phyloP scores from a whole-genome alignment of 2,797 vertebrate genomes.

The Prunella strophiata region DNA sequence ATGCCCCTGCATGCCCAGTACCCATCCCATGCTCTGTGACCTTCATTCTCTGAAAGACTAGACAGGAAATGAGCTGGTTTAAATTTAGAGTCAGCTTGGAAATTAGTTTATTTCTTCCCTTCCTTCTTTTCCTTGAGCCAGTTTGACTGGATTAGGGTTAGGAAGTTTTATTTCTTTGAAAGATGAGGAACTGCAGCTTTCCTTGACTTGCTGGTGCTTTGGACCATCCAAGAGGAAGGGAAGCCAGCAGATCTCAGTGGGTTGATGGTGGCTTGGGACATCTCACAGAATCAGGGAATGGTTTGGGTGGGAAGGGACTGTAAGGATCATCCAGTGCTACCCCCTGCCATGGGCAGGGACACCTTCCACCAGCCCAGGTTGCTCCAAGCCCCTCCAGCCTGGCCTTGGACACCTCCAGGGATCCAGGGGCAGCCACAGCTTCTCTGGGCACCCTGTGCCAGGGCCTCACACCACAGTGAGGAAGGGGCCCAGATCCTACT shows the following conservation, averaged over 20 bases:
- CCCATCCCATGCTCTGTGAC: neutral
- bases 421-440: neutral
- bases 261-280: neutral
- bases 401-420: neutral
- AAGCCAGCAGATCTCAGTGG: neutral
- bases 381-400: neutral
- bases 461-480: neutral
- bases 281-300: neutral
- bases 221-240: neutral
- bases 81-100: neutral
- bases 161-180: neutral
- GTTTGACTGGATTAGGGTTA: neutral
- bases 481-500: neutral
- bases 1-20: neutral
- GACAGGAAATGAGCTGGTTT: neutral
- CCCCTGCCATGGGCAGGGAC: neutral
- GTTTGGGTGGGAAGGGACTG: neutral
- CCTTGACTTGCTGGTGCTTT: neutral
- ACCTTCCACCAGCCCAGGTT: accelerated
- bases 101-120: neutral
- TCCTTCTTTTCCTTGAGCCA: neutral
- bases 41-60: neutral
- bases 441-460: neutral
- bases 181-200: neutral
- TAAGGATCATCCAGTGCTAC: neutral